These are phyloP conservation scores for Engystomops pustulosus DNA, from an alignment of 2,113 vertebrate genomes.

Conservation along the genomic window DNA sequence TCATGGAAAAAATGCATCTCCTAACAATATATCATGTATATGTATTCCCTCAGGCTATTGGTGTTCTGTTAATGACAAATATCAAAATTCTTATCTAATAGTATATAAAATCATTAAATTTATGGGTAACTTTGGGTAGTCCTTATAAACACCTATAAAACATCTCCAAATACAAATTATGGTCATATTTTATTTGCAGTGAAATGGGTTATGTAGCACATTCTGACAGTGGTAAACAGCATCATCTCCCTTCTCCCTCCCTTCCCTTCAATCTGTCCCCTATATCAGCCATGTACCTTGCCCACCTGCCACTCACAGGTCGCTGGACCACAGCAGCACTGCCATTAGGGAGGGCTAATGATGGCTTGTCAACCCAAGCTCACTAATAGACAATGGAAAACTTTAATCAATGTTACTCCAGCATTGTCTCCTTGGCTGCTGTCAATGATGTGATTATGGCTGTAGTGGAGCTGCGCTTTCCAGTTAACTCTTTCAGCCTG, in stretches of 20 bases:
- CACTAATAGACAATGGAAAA: constrained; percentile 18
- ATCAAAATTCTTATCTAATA: not conserved
- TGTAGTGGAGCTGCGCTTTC: not conserved
- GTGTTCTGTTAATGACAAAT: not conserved
- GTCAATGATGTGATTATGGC: not conserved
- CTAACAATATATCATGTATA: not conserved
- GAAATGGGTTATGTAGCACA: not conserved
- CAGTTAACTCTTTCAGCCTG: not conserved
- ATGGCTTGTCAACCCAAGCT: constrained; percentile 2
- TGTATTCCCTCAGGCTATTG: not conserved
- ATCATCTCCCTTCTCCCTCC: not conserved
- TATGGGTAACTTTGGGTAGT: not conserved
- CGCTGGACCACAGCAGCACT: not conserved
- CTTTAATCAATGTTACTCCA: constrained; percentile 18
- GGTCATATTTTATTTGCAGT: too few relatives aligned
- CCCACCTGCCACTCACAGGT: not conserved
- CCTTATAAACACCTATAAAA: not conserved
- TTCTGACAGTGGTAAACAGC: not conserved
- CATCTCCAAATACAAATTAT: not conserved
- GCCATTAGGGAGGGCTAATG: not conserved
- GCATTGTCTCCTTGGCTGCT: constrained; percentile 65
- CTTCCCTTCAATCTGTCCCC: not conserved
- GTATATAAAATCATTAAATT: not conserved
- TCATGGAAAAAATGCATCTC: not conserved
- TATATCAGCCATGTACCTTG: not conserved